Conservation (phyloP, 2,113 vertebrate species). For the Catharus fuscescens region DNA sequence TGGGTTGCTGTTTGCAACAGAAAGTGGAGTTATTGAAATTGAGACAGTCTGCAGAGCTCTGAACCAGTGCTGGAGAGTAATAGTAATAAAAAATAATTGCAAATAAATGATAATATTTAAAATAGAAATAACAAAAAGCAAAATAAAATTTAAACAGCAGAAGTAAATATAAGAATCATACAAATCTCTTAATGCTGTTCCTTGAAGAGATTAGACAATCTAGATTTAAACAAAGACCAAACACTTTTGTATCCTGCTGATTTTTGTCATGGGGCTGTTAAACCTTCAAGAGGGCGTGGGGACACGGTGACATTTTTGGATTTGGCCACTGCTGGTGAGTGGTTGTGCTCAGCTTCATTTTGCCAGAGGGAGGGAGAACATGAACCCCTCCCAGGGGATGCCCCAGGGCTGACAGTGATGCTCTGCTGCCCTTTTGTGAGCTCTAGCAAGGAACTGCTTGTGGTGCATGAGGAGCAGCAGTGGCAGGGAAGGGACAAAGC, state of each 20-base stretch:
- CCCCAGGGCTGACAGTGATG: neutral
- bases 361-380: neutral
- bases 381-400: neutral
- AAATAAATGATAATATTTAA: neutral
- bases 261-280: neutral
- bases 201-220: neutral
- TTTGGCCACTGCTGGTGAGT: neutral
- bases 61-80: neutral
- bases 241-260: neutral
- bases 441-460: neutral
- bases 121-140: neutral
- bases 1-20: neutral
- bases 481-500: slow-evolving; percentile 34
- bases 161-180: neutral
- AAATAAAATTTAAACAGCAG: neutral
- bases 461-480: neutral
- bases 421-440: neutral
- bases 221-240: neutral
- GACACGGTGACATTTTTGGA: neutral
- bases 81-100: neutral
- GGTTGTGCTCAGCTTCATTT: neutral
- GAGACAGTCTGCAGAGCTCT: neutral
- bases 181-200: neutral
- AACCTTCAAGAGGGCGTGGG: neutral
- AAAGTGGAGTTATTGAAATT: neutral